These are phyloP conservation scores for Erebia ligea DNA, from an alignment of 2,888 invertebrate genomes.

Conservation along the genomic window DNA sequence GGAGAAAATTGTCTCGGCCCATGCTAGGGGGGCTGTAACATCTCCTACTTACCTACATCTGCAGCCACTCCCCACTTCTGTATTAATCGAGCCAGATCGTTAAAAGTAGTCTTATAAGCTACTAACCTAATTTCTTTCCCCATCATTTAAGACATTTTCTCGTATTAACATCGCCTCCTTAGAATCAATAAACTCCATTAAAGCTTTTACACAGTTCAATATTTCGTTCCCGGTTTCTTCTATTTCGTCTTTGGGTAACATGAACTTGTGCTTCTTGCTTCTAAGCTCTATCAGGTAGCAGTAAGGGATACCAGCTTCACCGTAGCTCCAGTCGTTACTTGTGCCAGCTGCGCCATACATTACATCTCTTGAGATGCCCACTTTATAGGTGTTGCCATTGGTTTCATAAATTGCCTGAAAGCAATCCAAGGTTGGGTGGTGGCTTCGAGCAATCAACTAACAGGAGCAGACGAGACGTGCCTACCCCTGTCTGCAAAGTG, in stretches of 20 bases:
- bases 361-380: slow-evolving; percentile 71
- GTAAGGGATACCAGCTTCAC: slow-evolving; percentile 65
- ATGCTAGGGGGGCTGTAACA: too few species aligned
- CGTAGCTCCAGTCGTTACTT: slow-evolving; percentile 71
- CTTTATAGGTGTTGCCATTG: slow-evolving; percentile 70
- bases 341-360: slow-evolving; percentile 74
- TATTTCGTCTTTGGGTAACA: slow-evolving; percentile 66
- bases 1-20: too few species aligned
- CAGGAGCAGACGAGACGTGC: too few species aligned
- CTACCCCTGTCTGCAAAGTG: too few species aligned
- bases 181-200: slow-evolving; percentile 69
- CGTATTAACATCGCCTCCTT: neutral
- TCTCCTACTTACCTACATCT: too few species aligned
- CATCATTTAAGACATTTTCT: neutral
- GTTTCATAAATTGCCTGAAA: slow-evolving; percentile 66
- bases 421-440: neutral
- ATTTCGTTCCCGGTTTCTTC: slow-evolving; percentile 67
- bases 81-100: too few species aligned
- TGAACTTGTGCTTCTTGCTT: slow-evolving; percentile 67
- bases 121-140: neutral
- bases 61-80: too few species aligned
- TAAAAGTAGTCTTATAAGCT: neutral
- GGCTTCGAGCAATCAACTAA: neutral
- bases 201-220: slow-evolving; percentile 57
- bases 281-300: slow-evolving; percentile 72